Evolutionary conservation across 2,888 invertebrate species (phyloP), one percentile per base, ranked within the genome.

Genomic region (Ametastegia equiseti): DNA sequence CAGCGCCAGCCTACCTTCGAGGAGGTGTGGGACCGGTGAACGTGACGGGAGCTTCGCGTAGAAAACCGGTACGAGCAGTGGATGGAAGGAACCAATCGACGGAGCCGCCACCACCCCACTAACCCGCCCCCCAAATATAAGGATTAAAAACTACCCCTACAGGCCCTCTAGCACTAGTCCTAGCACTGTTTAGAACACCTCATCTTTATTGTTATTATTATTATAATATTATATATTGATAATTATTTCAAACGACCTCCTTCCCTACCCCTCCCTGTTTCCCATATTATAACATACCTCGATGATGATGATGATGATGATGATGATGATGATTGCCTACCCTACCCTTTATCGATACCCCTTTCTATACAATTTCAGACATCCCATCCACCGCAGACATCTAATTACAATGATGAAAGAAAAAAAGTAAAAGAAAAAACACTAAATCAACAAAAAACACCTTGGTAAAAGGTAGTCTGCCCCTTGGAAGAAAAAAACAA

Each of bases 81-180:
- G 92, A 92, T 85, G 92, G 92, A 81, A 89, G 92, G 86, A 92
- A 92, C 86, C 92, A 92, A 88, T 91, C 92, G 82, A 92, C 92
- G 84, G 92, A 92, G 83, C 92, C 92, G 57, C 92, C 92, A 81
- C 92, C 92, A 45, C 92, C 92, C 80, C 92, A 92, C 90, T 92
- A 92, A 92, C 92, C 88, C 88, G 87, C 87, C 85, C 86, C 81
- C 86, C 81, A 86, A 83, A 45, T 60, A 67, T 33, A 39, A 36
- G 36, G 36, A 67, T 67, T 63, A 67, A 67, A 67, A 39, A 67
- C 36, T 77, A 39, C 30, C 36, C 71, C 36, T 65, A 65, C 57
- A 63, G 86, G 88, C 87, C 88, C 87, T 87, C 87, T 91, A 91
- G 91, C 91, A 91, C 91, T 91, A 91, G 91, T 91, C 91, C 90